A percentile compares a stretch with the other conserved stretches of the same genome.
phyloP scores from a whole-genome alignment of 2,888 invertebrate genomes.

The Trachelus tabidus region DNA sequence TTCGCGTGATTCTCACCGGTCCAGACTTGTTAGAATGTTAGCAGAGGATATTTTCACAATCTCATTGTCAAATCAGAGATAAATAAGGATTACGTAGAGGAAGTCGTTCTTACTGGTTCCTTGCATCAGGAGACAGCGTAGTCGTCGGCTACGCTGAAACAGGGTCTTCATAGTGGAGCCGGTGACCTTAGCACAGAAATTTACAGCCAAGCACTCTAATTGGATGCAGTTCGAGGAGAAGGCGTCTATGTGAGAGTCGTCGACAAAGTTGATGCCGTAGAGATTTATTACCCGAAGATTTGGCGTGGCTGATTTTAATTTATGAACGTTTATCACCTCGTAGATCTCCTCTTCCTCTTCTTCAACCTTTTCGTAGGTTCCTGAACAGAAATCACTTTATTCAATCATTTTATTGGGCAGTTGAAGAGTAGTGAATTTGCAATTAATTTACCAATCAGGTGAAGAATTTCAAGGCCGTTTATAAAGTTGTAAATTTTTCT shows the following conservation, averaged over 20 bases:
- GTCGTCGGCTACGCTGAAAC: conserved; percentile 91
- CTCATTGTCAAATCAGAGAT: not conserved
- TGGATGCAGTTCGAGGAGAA: conserved; percentile 97
- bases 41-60: not conserved
- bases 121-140: conserved; percentile 93
- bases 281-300: conserved; percentile 97
- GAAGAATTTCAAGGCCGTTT: conserved; percentile 95
- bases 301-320: conserved; percentile 97
- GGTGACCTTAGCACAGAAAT: conserved; percentile 96
- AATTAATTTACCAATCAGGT: conserved; percentile 82
- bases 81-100: not conserved
- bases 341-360: conserved; percentile 99
- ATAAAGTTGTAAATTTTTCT: conserved; percentile 99
- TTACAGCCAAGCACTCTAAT: conserved; percentile 96
- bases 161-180: conserved; percentile 95
- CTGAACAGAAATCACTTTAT: conserved; percentile 62
- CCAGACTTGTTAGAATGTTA: conserved; percentile 3
- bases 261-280: conserved; percentile 98
- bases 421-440: not conserved
- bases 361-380: conserved; percentile 97
- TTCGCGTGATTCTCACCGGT: not conserved
- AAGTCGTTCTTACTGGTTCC: conserved; percentile 83
- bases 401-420: not conserved
- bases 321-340: conserved; percentile 99
- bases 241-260: conserved; percentile 98